These are phyloP conservation scores for Habrosyne pyritoides DNA, from an alignment of 2,888 invertebrate genomes.

Conservation along the genomic window DNA sequence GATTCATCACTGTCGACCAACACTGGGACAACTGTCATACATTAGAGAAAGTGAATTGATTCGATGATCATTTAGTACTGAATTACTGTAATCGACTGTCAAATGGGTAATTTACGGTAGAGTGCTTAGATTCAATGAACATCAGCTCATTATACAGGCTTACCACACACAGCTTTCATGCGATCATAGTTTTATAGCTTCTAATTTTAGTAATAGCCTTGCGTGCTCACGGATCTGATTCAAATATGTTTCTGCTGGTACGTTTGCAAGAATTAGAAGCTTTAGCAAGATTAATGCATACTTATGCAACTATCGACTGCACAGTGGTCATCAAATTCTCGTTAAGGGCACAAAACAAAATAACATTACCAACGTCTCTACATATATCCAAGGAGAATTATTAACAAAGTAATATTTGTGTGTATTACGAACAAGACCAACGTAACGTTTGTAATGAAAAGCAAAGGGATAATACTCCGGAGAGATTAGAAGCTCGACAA, in stretches of 20 bases:
- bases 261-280: no score
- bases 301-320: no score
- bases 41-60: slow-evolving; percentile 67
- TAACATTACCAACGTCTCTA: neutral
- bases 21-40: slow-evolving; percentile 37
- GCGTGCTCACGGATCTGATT: neutral
- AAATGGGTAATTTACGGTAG: neutral
- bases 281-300: no score
- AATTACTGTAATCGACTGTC: slow-evolving; percentile 1
- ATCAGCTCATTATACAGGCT: neutral
- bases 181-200: neutral
- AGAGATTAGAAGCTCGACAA: slow-evolving; percentile 29
- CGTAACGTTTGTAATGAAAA: neutral
- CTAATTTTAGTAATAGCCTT: neutral
- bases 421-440: neutral
- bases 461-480: slow-evolving; percentile 10
- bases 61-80: slow-evolving; percentile 24
- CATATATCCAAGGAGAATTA: neutral
- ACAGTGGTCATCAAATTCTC: neutral
- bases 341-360: neutral
- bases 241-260: no score
- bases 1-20: slow-evolving; percentile 73
- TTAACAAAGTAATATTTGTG: neutral
- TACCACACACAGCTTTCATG: neutral
- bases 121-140: neutral